A percentile compares a stretch with the other conserved stretches of the same genome.
These are phyloP conservation scores for Pterobdella sp. DNA, from an alignment of 2,888 invertebrate species.

Conservation along the genomic window DNA sequence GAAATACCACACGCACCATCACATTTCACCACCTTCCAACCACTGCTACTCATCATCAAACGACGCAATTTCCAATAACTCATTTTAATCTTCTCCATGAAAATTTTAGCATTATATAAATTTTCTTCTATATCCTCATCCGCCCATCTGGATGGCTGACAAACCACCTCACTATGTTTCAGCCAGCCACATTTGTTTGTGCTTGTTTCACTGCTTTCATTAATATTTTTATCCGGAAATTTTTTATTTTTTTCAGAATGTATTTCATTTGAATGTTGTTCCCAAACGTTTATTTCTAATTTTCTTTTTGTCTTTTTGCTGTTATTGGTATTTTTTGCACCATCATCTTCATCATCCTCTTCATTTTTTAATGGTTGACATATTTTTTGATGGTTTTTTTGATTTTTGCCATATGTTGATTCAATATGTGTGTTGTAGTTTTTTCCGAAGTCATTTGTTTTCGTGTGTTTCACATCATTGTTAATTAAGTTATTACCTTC, in stretches of 20 bases:
- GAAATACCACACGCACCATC: not conserved
- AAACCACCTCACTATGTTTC: not conserved
- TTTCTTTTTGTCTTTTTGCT: not conserved
- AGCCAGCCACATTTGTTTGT: slow-evolving; percentile 11
- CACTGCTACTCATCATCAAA: slow-evolving; percentile 13
- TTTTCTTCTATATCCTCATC: slow-evolving; percentile 16
- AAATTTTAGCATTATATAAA: not conserved
- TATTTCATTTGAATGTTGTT: too few species aligned
- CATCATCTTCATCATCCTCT: slow-evolving; percentile 12
- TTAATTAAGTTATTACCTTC: not conserved
- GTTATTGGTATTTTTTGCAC: not conserved
- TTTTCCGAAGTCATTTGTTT: not conserved
- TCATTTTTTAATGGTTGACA: not conserved
- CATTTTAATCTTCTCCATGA: slow-evolving; percentile 11
- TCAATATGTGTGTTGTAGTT: not conserved
- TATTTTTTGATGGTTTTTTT: slow-evolving; percentile 8
- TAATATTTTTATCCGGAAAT: too few species aligned
- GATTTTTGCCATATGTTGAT: not conserved
- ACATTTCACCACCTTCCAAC: slow-evolving; percentile 4
- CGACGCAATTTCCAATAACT: slow-evolving; percentile 5
- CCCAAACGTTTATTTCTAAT: not conserved
- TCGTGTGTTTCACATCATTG: not conserved
- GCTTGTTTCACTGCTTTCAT: not conserved
- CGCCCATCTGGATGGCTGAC: slow-evolving; percentile 23
- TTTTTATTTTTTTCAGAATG: too few species aligned